phyloP scores from a whole-genome alignment of 2,797 vertebrate genomes.

The Macropodus opercularis region DNA sequence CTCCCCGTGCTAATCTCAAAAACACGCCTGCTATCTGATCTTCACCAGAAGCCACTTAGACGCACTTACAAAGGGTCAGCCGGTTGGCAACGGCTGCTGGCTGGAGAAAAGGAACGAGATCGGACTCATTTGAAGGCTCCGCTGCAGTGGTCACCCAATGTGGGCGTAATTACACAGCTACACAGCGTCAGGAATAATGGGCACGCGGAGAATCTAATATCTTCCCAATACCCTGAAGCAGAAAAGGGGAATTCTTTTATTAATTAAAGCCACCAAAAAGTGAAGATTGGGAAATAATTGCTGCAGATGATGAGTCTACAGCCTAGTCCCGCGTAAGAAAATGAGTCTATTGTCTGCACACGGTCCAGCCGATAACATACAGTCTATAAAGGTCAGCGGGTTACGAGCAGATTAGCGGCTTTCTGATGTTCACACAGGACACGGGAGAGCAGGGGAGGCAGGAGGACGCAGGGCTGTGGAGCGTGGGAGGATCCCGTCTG shows the following conservation, averaged over 20 bases:
- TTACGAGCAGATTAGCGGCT: too few relatives aligned
- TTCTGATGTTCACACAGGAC: constrained; percentile 19
- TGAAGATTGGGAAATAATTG: constrained; percentile 14
- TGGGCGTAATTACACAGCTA: constrained; percentile 42
- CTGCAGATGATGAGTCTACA: constrained; percentile 13
- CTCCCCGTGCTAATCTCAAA: constrained; percentile 64
- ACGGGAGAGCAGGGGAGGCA: too few relatives aligned
- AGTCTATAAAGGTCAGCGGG: constrained; percentile 8
- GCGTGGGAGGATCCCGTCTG: constrained; percentile 69
- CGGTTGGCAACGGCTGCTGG: constrained; percentile 30
- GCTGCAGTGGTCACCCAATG: constrained; percentile 40
- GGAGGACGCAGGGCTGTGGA: constrained; percentile 29
- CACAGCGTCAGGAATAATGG: constrained; percentile 40
- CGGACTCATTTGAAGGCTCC: constrained; percentile 38
- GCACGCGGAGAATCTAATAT: constrained; percentile 15
- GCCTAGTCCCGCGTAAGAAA: not conserved
- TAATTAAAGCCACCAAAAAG: constrained; percentile 25
- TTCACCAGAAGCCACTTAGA: constrained; percentile 63
- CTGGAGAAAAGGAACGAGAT: constrained; percentile 18
- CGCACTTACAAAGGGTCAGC: constrained; percentile 43
- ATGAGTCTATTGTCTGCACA: constrained; percentile 10
- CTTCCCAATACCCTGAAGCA: constrained; percentile 3
- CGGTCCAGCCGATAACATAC: not conserved
- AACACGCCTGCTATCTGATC: constrained; percentile 74
- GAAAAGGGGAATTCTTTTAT: constrained; percentile 11